These are phyloP conservation scores for Drosophila pectinifera DNA, from an alignment of 1,140 invertebrate genomes.

Conservation along the genomic window DNA sequence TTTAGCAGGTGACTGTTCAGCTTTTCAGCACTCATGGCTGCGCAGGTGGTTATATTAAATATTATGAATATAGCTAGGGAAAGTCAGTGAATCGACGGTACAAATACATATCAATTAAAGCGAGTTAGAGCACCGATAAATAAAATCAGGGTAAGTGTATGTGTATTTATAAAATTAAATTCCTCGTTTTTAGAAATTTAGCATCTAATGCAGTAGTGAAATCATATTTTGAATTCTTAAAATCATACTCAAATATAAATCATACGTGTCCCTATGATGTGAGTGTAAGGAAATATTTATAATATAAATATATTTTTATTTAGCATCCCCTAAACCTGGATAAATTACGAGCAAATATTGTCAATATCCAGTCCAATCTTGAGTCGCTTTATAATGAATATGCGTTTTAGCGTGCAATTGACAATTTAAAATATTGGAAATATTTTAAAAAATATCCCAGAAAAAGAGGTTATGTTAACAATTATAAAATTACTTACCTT, in stretches of 20 bases:
- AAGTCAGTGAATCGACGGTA: slow-evolving; percentile 22
- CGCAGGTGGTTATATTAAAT: not conserved
- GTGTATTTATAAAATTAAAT: not conserved
- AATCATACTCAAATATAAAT: not conserved
- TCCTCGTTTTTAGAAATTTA: too few relatives aligned
- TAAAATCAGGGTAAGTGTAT: not conserved
- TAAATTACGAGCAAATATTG: not conserved
- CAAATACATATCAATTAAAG: slow-evolving; percentile 7
- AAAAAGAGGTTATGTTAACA: not conserved
- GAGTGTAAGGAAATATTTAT: not conserved
- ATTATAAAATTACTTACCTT: slow-evolving; percentile 56
- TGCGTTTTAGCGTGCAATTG: not conserved
- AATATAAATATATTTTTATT: too few relatives aligned
- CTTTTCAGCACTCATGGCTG: not conserved
- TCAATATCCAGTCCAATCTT: too few relatives aligned
- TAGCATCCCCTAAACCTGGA: not conserved
- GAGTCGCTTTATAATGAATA: not conserved
- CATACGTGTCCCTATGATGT: not conserved
- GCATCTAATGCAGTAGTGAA: not conserved
- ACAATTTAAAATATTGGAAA: not conserved
- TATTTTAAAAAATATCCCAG: not conserved
- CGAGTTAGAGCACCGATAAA: not conserved
- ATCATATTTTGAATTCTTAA: not conserved
- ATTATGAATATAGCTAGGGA: slow-evolving; percentile 9
- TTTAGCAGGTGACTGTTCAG: not conserved